Base-by-base conservation (phyloP, 2,113 vertebrate genomes). In the Verasper variegatus region DNA sequence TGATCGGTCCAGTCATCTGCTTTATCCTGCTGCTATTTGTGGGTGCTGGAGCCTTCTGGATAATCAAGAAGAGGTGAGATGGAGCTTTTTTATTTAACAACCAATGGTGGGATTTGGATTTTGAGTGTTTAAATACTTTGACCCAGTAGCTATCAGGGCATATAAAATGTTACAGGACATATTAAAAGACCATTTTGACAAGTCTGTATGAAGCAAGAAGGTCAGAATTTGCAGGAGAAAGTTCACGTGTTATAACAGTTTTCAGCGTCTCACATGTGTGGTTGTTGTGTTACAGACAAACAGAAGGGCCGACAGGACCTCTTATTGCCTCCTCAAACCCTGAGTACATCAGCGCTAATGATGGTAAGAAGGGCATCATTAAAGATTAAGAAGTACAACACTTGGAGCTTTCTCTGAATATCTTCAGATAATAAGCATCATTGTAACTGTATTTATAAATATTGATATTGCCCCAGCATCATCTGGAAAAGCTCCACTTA, bases 271-370 rank as follows among this genome's bases (percentile, higher is more conserved):
- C 12, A 47, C 24, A 60, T 63, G 31, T 4, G 58, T 69, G 45
- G 80, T 57, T 8, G 55, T 52, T 81, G n/a, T 79, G 63, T 89
- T 71, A 3, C 78, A 99, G 98, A 76, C 97, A 98, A 92, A 96
- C 95, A 0, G 97, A 98, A 80, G 97, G 97, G 71, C 98, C 98
- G 0, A 95, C 96, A 0, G 98, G 98, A 68, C 96, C 97, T 0
- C 94, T 99, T 17, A 98, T 98, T 0, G 97, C 98, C 0, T 99
- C 98, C 26, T 97, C 97, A 3, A 99, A 99, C 88, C 98, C 98
- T 0, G 98, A 99, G 67, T 99, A 99, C 81, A 94, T 99, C 90
- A 99, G 97, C 1, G 95, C 97, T 84, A 97, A 95, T 0, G 97
- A 99, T 57, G 97, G 98, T 99, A 90, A 42, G 40, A 42, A 13